A percentile compares a stretch with the other conserved stretches of the same genome.
Conservation (phyloP, 2,113 vertebrate species). For the Noctilio leporinus region DNA sequence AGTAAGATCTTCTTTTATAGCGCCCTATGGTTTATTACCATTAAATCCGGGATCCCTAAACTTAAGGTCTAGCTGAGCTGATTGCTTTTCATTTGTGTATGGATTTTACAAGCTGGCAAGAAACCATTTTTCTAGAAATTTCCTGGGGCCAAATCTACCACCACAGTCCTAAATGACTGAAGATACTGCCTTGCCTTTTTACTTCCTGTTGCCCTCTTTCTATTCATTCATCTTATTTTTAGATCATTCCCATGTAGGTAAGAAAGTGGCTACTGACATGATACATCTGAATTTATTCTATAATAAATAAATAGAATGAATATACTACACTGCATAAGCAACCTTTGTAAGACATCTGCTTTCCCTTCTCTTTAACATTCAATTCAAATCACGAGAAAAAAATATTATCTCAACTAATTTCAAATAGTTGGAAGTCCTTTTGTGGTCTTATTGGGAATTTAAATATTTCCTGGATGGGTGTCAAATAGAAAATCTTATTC, state of each 20-base stretch:
- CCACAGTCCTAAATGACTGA: neutral
- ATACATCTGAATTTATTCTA: conserved; percentile 39
- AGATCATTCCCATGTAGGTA: neutral
- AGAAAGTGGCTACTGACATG: conserved; percentile 1
- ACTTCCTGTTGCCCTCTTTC: neutral
- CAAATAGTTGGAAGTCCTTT: conserved; percentile 50
- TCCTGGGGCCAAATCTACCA: neutral
- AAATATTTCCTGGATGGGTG: conserved; percentile 35
- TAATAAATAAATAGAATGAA: conserved; percentile 38
- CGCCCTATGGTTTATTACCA: neutral
- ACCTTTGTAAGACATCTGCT: conserved; percentile 8
- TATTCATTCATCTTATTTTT: conserved; percentile 1
- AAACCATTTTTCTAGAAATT: conserved; percentile 22
- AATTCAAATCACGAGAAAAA: conserved; percentile 53
- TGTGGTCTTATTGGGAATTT: conserved; percentile 52
- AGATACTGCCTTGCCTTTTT: neutral
- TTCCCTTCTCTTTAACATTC: conserved; percentile 43
- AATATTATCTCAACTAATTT: conserved; percentile 45
- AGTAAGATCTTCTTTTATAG: neutral
- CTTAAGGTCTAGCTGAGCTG: neutral
- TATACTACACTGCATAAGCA: neutral
- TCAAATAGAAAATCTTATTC: conserved; percentile 45
- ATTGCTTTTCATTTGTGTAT: neutral
- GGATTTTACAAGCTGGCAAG: conserved; percentile 11
- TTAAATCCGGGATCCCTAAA: neutral